Conservation (phyloP, 2,888 invertebrate species). For the Caenorhabditis plicata region DNA sequence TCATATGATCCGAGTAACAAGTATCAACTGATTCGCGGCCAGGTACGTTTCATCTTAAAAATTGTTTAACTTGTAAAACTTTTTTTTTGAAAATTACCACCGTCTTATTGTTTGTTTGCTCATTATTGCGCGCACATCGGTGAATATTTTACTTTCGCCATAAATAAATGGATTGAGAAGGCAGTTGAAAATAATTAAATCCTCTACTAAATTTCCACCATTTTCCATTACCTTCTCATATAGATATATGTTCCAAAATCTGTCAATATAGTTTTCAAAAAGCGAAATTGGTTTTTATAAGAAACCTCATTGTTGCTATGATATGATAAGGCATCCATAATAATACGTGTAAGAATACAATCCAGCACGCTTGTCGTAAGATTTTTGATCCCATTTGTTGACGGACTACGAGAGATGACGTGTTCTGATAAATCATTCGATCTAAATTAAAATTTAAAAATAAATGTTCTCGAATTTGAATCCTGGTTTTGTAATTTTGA, state of each 20-base stretch:
- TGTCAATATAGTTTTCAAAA: conserved; percentile 7
- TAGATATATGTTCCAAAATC: conserved; percentile 31
- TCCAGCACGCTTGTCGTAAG: conserved; percentile 51
- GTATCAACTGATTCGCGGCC: too few relatives aligned
- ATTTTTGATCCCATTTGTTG: conserved; percentile 48
- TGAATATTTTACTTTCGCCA: conserved; percentile 1
- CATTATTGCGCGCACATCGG: too few relatives aligned
- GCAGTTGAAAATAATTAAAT: conserved; percentile 56
- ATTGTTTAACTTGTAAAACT: too few relatives aligned
- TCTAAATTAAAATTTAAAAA: too few relatives aligned
- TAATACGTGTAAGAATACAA: conserved; percentile 50
- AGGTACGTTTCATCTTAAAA: too few relatives aligned
- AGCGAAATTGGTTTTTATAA: not conserved
- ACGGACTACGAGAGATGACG: conserved; percentile 21
- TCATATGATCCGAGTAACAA: too few relatives aligned
- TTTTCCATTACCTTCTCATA: conserved; percentile 34
- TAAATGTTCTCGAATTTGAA: too few relatives aligned
- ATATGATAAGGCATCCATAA: conserved; percentile 61
- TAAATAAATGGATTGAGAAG: conserved; percentile 61
- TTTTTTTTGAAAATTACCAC: too few relatives aligned
- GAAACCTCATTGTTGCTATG: conserved; percentile 38
- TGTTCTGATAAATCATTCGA: too few relatives aligned
- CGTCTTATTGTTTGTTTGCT: too few relatives aligned
- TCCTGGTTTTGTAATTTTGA: too few relatives aligned
- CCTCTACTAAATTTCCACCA: conserved; percentile 50